These are phyloP conservation scores for Capitella teleta DNA, from an alignment of 1,140 invertebrate genomes.

Conservation along the genomic window DNA sequence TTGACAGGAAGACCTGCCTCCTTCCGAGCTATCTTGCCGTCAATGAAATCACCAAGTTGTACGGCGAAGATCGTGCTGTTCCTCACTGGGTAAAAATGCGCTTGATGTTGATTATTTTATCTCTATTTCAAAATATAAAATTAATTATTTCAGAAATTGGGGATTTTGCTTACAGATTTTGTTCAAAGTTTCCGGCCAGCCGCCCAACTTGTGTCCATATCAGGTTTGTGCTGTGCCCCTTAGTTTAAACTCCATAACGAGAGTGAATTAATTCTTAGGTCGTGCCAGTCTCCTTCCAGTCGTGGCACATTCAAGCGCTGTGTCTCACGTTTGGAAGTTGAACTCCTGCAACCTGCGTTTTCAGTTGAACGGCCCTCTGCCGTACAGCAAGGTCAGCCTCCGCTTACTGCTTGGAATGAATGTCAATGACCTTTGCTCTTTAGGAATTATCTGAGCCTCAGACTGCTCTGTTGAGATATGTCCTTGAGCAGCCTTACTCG, in stretches of 20 bases:
- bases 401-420: background rate
- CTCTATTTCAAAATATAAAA: background rate
- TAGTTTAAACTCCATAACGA: background rate
- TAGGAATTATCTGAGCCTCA: constrained; percentile 76
- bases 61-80: constrained; percentile 61
- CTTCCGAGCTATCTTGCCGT: constrained; percentile 88
- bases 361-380: constrained; percentile 77
- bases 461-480: constrained; percentile 73
- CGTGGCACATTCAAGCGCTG: constrained; percentile 67
- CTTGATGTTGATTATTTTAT: background rate
- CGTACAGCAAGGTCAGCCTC: constrained; percentile 60
- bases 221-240: constrained; percentile 38
- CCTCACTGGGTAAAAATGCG: constrained; percentile 71
- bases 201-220: constrained; percentile 89
- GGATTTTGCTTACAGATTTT: constrained; percentile 72
- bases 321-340: constrained; percentile 69
- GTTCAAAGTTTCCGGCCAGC: constrained; percentile 81
- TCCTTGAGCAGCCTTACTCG: constrained; percentile 88
- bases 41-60: constrained; percentile 82
- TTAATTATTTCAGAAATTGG: constrained; percentile 55
- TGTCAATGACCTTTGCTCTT: background rate
- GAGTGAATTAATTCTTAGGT: constrained; percentile 41
- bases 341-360: constrained; percentile 78
- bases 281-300: constrained; percentile 82
- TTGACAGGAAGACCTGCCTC: constrained; percentile 81